Evolutionary conservation across 2,888 invertebrate species (phyloP), one percentile per base, ranked within the genome.

Genomic region (Euplexia lucipara): DNA sequence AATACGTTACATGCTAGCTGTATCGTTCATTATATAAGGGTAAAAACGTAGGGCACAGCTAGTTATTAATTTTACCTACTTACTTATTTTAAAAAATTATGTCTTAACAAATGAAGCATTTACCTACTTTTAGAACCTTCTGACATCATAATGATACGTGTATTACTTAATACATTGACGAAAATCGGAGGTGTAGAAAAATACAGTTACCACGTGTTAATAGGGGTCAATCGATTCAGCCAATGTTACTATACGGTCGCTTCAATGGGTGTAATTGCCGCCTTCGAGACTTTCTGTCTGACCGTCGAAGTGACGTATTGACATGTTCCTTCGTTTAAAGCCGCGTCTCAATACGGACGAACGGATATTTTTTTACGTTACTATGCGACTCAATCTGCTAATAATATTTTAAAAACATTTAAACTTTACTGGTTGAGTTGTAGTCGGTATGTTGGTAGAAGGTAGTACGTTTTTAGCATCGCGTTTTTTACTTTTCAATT

Each of bases 191-290:
- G 9, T 57, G 22, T 51, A 30, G 20, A 53, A 72, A 73, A 68
- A 51, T 62, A 57, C 68, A 52, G 64, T 76, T 77, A 79, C 70
- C 47, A 59, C 44, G 51, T 82, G 57, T 62, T 79, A 57, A 53
- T 44, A 44, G 26, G 49, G 47, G 60, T 66, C 77, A 69, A 60
- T 58, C 70, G 58, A 58, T 53, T 51, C 44, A 49, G 58, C 39
- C 42, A 53, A 57, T 89, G 86, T 89, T 85, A 88, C 83, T 86
- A 86, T 81, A 80, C 47, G 35, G 79, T 80, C 77, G 79, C 80
- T 78, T 92, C 91, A 92, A 93, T 91, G 82, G 90, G 59, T 78
- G 90, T 92, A 94, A 94, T 94, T 94, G 92, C 86, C 88, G 85
- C 88, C 88, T 91, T 88, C 81, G 84, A 83, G 87, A 88, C 86